A percentile compares a stretch with the other conserved stretches of the same genome.
Evolutionary conservation across 2,113 vertebrate species (phyloP).

Genomic region (Campylomormyrus numenius): DNA sequence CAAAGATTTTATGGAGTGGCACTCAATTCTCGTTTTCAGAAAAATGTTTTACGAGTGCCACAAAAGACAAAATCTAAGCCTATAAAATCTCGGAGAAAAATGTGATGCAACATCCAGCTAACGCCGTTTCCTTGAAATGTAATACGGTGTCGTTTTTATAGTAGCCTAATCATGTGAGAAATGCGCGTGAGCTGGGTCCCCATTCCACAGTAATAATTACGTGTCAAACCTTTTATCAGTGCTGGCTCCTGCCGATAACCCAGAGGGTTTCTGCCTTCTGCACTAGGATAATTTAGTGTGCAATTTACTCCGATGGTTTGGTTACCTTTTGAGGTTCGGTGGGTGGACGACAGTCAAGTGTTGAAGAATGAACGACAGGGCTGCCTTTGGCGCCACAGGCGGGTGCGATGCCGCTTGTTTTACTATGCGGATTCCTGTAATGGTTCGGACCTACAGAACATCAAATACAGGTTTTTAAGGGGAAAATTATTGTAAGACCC

Average conservation of each 20-base stretch:
- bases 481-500: neutral
- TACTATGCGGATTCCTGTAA: neutral
- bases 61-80: neutral
- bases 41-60: neutral
- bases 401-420: neutral
- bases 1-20: neutral
- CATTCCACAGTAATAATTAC: conserved; percentile 3
- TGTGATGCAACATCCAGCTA: neutral
- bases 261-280: conserved; percentile 32
- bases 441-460: neutral
- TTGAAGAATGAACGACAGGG: neutral
- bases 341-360: conserved; percentile 21
- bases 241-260: neutral
- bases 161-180: neutral
- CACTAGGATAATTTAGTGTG: conserved; percentile 30
- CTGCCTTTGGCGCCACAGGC: neutral
- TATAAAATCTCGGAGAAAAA: neutral
- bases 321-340: conserved; percentile 30
- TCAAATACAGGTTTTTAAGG: neutral
- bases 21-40: neutral
- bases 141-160: neutral
- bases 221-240: neutral
- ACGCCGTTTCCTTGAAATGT: neutral
- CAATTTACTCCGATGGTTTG: conserved; percentile 31
- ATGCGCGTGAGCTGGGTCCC: neutral